Base-by-base conservation (phyloP, 2,797 vertebrate species). In the Thripadectes ignobilis region DNA sequence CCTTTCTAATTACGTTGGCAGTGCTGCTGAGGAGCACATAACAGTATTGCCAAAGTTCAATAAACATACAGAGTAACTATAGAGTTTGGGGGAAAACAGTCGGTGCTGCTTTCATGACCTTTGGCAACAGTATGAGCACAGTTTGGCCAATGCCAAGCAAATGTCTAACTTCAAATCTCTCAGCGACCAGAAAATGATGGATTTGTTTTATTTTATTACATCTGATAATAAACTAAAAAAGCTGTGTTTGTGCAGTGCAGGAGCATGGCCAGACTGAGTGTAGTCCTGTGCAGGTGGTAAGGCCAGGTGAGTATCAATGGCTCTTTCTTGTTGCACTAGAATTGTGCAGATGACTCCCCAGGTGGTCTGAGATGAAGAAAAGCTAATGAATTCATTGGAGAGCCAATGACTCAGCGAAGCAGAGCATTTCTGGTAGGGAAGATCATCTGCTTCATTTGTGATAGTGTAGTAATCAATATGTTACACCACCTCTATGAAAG, bases 11-110 rank as follows among this genome's bases (percentile, higher is more conserved):
- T 85, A 43, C 75, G 89, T 65, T 91, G 92, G 83, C 93, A 96
- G 88, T 71, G 91, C 91, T 93, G 91, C 85, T 49, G 79, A 91
- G 96, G 38, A 92, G 88, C 58, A 49, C 92, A 85, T 80, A 88
- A 30, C 90, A 82, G 72, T 75, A 71, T 65, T 69, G 75, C 93
- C 74, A 83, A 89, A 81, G 85, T 93, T 95, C 89, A 90, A 41
- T 95, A 94, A 95, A 95, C 87, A 90, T 92, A 69, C 89, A 79
- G 46, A 88, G 75, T 96, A 96, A 96, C 93, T 94, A 94, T 86
- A 96, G 93, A 84, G 93, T 91, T 84, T 88, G 16, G 87, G 55
- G 76, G 49, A 91, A 94, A 93, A 96, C 76, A 91, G 73, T 76
- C 7, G 0, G 13, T 51, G 59, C 78, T 87, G 87, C 92, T 96